Evolutionary conservation across 2,888 invertebrate species (phyloP).

Genomic region (Encarsia formosa): DNA sequence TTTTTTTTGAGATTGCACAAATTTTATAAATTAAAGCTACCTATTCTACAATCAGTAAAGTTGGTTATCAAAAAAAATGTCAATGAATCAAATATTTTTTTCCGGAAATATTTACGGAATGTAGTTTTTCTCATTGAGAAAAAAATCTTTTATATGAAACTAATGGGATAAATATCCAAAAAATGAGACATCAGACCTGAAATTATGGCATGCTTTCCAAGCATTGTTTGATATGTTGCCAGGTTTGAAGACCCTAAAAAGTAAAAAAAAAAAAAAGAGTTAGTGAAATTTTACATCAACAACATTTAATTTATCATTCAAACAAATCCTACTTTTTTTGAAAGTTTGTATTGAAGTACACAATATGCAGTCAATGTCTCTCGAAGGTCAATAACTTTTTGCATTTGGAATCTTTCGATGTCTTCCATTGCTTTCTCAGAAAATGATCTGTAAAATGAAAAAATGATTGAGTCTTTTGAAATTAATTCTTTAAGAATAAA

Average conservation of each 20-base stretch:
- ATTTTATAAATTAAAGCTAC: too few relatives aligned
- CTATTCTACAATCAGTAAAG: too few relatives aligned
- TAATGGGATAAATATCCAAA: too few relatives aligned
- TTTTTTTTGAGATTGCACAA: too few relatives aligned
- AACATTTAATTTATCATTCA: neutral
- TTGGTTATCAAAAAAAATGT: too few relatives aligned
- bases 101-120: too few relatives aligned
- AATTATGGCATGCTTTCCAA: slow-evolving; percentile 66
- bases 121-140: neutral
- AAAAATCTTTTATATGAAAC: neutral
- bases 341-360: slow-evolving; percentile 68
- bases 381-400: slow-evolving; percentile 68
- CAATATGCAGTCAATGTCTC: slow-evolving; percentile 69
- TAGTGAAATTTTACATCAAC: too few relatives aligned
- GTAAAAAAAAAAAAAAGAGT: slow-evolving; percentile 18
- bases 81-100: too few relatives aligned
- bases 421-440: slow-evolving; percentile 64
- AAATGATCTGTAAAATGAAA: slow-evolving; percentile 57
- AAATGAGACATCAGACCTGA: neutral
- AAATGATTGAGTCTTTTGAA: too few relatives aligned
- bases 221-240: slow-evolving; percentile 73
- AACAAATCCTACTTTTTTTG: slow-evolving; percentile 61
- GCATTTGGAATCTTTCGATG: slow-evolving; percentile 68
- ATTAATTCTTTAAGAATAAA: too few relatives aligned
- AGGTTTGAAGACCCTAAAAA: slow-evolving; percentile 68